Conservation (phyloP, 2,888 invertebrate species). For the Orthosia incerta region DNA sequence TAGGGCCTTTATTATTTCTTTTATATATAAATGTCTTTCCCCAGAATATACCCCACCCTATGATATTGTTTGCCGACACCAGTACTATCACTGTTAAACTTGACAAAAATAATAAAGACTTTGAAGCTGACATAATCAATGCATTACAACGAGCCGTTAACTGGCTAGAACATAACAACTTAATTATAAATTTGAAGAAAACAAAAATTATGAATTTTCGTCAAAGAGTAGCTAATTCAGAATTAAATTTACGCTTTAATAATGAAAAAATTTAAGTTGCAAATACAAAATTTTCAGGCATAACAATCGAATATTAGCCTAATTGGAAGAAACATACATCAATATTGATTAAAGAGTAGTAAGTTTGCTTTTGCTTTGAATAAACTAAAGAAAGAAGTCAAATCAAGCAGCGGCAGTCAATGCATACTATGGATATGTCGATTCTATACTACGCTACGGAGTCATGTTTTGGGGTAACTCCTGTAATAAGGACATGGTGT, state of each 20-base stretch:
- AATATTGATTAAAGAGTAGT: too few species aligned
- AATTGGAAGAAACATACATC: not conserved
- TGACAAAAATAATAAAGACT: constrained; percentile 1
- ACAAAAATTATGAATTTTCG: too few species aligned
- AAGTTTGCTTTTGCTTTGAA: too few species aligned
- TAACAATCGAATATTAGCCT: too few species aligned
- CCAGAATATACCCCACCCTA: not conserved
- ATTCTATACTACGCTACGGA: not conserved
- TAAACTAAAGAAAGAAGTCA: not conserved
- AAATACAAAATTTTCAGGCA: too few species aligned
- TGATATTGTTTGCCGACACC: constrained; percentile 2
- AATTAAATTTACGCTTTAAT: too few species aligned
- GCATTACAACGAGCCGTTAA: too few species aligned
- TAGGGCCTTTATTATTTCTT: not conserved
- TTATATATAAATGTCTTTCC: not conserved
- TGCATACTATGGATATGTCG: constrained; percentile 1
- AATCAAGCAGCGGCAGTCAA: constrained; percentile 2
- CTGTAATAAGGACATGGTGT: too few species aligned
- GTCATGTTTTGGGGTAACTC: not conserved
- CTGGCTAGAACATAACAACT: too few species aligned
- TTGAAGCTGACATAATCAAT: not conserved
- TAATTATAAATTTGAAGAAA: too few species aligned
- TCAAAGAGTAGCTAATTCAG: not conserved
- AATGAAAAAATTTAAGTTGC: too few species aligned
- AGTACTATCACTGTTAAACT: not conserved